Evolutionary conservation across 2,113 vertebrate species (phyloP).

Genomic region (Lophochroa leadbeateri): DNA sequence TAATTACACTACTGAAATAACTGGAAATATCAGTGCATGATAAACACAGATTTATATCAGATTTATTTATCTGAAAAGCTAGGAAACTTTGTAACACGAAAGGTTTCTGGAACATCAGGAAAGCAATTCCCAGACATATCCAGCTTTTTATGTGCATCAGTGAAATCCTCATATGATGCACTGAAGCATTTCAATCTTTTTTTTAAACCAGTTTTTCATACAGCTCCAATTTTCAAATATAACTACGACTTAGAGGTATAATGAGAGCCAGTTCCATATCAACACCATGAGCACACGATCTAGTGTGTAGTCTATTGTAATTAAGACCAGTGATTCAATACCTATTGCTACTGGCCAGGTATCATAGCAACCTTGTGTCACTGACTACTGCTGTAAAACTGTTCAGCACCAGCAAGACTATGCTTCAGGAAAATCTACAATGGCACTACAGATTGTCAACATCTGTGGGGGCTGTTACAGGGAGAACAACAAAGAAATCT

Average conservation of each 20-base stretch:
- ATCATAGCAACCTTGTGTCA: conserved; percentile 71
- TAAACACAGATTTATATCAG: neutral
- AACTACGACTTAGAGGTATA: conserved; percentile 9
- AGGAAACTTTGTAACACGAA: neutral
- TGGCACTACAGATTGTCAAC: conserved; percentile 54
- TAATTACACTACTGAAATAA: neutral
- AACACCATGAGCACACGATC: neutral
- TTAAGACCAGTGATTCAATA: conserved; percentile 67
- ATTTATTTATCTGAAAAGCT: neutral
- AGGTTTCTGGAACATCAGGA: neutral
- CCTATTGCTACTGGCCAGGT: conserved; percentile 60
- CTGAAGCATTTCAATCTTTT: neutral
- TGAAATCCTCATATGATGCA: neutral
- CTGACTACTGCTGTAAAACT: conserved; percentile 57
- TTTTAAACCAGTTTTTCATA: neutral
- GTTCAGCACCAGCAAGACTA: conserved; percentile 56
- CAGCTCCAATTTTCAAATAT: neutral
- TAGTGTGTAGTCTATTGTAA: conserved; percentile 33
- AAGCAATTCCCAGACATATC: neutral
- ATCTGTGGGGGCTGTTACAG: conserved; percentile 62
- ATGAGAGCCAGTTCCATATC: neutral
- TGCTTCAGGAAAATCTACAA: conserved; percentile 50
- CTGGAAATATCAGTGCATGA: neutral
- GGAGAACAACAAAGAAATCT: conserved; percentile 60
- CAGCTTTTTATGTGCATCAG: neutral